Evolutionary conservation across 2,797 vertebrate species (phyloP).

Genomic region (Taeniopygia guttata): DNA sequence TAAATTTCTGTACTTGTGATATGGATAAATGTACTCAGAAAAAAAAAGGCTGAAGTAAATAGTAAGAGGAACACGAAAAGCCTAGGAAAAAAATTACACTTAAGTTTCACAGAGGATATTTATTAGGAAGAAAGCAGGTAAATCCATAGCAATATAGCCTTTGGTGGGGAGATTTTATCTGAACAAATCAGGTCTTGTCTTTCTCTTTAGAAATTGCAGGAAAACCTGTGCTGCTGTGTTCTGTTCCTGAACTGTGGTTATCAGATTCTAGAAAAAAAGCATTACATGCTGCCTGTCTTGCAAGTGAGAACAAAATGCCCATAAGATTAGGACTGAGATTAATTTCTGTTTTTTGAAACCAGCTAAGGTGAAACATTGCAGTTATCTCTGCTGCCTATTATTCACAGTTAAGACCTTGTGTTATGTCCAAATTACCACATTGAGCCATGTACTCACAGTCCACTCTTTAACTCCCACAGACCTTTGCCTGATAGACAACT

Average conservation of each 20-base stretch:
- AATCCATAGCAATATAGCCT: background rate
- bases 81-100: background rate
- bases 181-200: background rate
- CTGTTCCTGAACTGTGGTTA: background rate
- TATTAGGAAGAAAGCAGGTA: background rate
- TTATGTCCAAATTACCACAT: background rate
- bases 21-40: background rate
- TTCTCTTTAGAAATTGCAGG: background rate
- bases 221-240: background rate
- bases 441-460: background rate
- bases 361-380: background rate
- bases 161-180: background rate
- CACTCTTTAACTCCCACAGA: background rate
- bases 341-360: background rate
- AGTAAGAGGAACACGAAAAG: background rate
- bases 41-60: background rate
- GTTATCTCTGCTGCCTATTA: background rate
- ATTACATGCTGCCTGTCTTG: background rate
- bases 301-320: background rate
- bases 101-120: background rate
- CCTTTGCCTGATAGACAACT: background rate
- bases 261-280: background rate
- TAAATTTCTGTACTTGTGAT: background rate
- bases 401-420: background rate
- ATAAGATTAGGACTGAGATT: background rate